Conservation (phyloP, 2,888 invertebrate species). For the Watsonalla cultraria region DNA sequence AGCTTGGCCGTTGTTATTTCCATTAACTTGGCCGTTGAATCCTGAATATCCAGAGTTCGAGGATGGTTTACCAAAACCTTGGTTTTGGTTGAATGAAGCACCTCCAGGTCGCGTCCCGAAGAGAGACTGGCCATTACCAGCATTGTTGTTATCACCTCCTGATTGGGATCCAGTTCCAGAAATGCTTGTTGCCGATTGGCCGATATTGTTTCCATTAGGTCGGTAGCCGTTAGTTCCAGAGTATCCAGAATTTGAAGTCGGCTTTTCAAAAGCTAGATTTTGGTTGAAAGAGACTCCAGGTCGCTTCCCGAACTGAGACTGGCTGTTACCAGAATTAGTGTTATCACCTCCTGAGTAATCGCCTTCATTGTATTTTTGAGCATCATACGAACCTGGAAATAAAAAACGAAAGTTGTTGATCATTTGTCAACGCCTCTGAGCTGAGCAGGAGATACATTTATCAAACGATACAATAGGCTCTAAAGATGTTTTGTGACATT, state of each 20-base stretch:
- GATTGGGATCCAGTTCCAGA: not conserved
- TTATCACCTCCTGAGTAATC: slow-evolving; percentile 52
- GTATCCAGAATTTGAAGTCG: slow-evolving; percentile 9
- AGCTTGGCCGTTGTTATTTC: too few species aligned
- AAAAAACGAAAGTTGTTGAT: slow-evolving; percentile 67
- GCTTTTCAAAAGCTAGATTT: slow-evolving; percentile 34
- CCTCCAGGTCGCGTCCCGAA: too few species aligned
- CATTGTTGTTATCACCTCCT: too few species aligned
- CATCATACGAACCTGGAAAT: slow-evolving; percentile 72
- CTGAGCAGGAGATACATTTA: slow-evolving; percentile 53
- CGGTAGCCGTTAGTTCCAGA: not conserved
- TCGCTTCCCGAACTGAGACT: slow-evolving; percentile 39
- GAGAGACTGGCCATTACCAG: too few species aligned
- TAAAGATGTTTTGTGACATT: slow-evolving; percentile 31
- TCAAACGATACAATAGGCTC: slow-evolving; percentile 51
- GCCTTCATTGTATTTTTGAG: slow-evolving; percentile 63
- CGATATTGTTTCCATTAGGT: slow-evolving; percentile 5
- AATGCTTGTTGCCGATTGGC: not conserved
- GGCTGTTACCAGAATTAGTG: slow-evolving; percentile 43
- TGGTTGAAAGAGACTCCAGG: slow-evolving; percentile 44
- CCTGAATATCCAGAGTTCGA: too few species aligned
- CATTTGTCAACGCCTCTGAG: slow-evolving; percentile 58
- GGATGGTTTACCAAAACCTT: too few species aligned
- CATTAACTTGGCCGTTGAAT: too few species aligned
- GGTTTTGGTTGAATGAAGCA: too few species aligned